Base-by-base conservation (phyloP, 1,140 invertebrate species). In the Anoplophora glabripennis region DNA sequence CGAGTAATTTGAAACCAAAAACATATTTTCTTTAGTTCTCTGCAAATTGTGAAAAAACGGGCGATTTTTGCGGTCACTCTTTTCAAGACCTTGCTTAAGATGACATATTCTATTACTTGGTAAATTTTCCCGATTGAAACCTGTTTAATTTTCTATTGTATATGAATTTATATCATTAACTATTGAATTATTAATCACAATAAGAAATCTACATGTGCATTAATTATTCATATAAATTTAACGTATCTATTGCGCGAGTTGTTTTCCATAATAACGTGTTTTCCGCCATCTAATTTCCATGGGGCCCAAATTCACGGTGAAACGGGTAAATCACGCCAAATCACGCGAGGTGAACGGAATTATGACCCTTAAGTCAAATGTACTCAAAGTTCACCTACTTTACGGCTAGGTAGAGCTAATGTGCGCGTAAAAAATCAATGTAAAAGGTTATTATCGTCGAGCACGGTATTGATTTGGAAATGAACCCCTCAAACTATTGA, bases 381-480 rank as follows among this genome's bases (percentile, higher is more conserved):
- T 55, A 45, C 37, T 7, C 28, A 18, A 17, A 37, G 33, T 51
- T 51, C 7, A 35, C 18, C 47, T 34, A 51, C 17, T 34, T 51
- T 34, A 51, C 35, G 17, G 48, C n/a, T n/a, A 51, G 47, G 47
- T 34, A 37, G 34, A 34, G 7, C 34, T 51, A 34, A 51, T 51
- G 48, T 51, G 28, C 48, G 48, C 48, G 34, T 51, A 52, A 57
- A 65, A 63, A 62, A 65, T 65, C 63, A 65, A 63, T 65, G 59
- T 42, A 51, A 59, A 65, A 65, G 55, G 63, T 65, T 65, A 63
- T 59, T 54, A 65, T 51, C 38, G 56, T 53, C 57, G 44, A 53
- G 59, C 47, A 42, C 48, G 15, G 56, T 65, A 65, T 65, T 65
- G 63, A 65, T 65, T 57, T 17, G 10, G 15, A 41, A 41, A 28